A percentile compares a stretch with the other conserved stretches of the same genome.
These are phyloP conservation scores for Axinella damicornis DNA, from an alignment of 37 sponge, comb jelly and placozoan species.

Conservation along the genomic window DNA sequence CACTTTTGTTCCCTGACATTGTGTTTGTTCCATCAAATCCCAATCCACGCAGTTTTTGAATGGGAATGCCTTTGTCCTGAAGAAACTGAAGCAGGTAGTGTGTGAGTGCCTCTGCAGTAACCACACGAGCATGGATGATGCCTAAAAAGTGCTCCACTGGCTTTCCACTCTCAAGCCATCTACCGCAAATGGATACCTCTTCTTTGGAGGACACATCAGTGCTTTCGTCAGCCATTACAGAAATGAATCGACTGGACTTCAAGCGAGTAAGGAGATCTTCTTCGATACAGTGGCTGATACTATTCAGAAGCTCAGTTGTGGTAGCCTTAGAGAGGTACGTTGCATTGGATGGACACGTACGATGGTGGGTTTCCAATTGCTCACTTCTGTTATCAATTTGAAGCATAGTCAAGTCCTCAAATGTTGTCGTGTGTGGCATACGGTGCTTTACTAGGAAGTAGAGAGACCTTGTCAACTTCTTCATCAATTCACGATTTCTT, in stretches of 20 bases:
- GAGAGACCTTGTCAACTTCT: conserved; percentile 26
- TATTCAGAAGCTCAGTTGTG: conserved; percentile 28
- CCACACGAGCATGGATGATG: conserved; percentile 19
- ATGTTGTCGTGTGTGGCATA: conserved; percentile 48
- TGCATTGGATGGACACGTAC: conserved; percentile 16
- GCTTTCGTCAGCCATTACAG: conserved; percentile 64
- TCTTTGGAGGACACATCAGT: conserved; percentile 51
- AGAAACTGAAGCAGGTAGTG: conserved; percentile 5
- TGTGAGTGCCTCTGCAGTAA: conserved; percentile 16
- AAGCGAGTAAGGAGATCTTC: conserved; percentile 13
- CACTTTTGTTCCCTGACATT: conserved; percentile 43
- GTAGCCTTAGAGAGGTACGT: conserved; percentile 28
- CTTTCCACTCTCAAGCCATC: conserved; percentile 32
- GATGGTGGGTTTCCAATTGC: conserved; percentile 3
- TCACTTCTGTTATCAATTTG: conserved; percentile 46
- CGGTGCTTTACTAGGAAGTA: conserved; percentile 48
- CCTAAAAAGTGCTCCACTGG: conserved; percentile 45
- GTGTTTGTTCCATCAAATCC: conserved; percentile 49
- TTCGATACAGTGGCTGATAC: conserved; percentile 43
- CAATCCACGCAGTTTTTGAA: conserved; percentile 39
- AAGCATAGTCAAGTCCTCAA: conserved; percentile 20
- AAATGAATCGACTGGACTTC: conserved; percentile 30
- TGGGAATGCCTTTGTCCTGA: conserved; percentile 12
- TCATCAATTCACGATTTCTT: conserved; percentile 5
- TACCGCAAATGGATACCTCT: conserved; percentile 39